These are phyloP conservation scores for Oreochromis mossambicus DNA, from an alignment of 2,797 vertebrate species.

Conservation along the genomic window DNA sequence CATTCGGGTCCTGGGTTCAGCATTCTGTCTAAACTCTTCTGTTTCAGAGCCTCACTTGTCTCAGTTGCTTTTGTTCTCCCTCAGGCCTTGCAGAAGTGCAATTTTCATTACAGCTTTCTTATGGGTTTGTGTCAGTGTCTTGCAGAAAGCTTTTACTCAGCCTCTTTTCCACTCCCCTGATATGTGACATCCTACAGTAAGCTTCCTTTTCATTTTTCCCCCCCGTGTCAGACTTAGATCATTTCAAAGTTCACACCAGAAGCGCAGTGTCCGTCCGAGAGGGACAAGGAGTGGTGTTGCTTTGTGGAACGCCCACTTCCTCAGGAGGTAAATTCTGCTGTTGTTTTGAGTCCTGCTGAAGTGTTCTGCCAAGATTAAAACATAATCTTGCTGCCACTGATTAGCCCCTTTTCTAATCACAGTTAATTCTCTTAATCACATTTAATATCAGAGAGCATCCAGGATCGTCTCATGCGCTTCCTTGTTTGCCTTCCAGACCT, in stretches of 20 bases:
- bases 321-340: slow-evolving; percentile 82
- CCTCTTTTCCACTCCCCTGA: slow-evolving; percentile 16
- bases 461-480: neutral
- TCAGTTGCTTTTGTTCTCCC: neutral
- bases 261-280: slow-evolving; percentile 92
- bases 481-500: slow-evolving; percentile 74
- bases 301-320: slow-evolving; percentile 86
- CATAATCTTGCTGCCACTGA: neutral
- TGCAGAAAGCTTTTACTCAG: slow-evolving; percentile 35
- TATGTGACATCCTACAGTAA: slow-evolving; percentile 29
- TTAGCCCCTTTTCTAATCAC: neutral
- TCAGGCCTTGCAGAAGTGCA: neutral
- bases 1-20: neutral
- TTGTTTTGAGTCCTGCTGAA: neutral
- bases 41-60: neutral
- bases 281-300: slow-evolving; percentile 92
- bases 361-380: neutral
- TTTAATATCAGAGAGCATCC: neutral
- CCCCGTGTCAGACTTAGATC: slow-evolving; percentile 80
- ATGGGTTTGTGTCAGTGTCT: slow-evolving; percentile 30
- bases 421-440: neutral
- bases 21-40: neutral
- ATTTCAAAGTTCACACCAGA: slow-evolving; percentile 84
- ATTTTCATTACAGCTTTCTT: slow-evolving; percentile 38
- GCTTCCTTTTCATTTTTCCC: neutral